Percentiles rank a stretch among this genome's conserved stretches.
Evolutionary conservation across 2,113 vertebrate genomes (phyloP).

Genomic region (Barnardius zonarius): DNA sequence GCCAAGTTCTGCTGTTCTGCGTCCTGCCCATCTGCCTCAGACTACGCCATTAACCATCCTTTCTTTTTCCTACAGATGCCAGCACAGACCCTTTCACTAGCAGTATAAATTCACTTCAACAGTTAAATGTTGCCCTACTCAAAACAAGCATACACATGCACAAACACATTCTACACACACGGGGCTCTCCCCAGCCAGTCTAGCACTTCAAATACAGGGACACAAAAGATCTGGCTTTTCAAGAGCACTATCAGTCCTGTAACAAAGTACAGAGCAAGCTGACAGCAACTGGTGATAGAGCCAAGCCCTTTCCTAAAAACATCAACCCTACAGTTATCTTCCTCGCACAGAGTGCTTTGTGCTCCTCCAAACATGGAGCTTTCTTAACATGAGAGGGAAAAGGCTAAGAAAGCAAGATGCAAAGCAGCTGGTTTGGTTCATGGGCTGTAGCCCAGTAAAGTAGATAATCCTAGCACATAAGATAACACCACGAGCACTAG

Average conservation of each 20-base stretch:
- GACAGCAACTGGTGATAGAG: neutral
- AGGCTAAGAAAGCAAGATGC: neutral
- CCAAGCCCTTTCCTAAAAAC: neutral
- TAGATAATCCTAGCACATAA: neutral
- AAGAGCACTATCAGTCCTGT: neutral
- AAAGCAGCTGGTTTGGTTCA: neutral
- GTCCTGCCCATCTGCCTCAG: neutral
- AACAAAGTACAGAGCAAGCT: constrained; percentile 37
- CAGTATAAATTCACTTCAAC: neutral
- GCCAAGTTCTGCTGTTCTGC: neutral
- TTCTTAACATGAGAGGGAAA: neutral
- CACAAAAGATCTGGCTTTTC: neutral
- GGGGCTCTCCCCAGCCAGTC: neutral
- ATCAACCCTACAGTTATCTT: constrained; percentile 2
- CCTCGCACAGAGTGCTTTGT: neutral
- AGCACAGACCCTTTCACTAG: neutral
- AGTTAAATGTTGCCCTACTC: neutral
- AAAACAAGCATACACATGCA: neutral
- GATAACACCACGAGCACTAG: neutral
- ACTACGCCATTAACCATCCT: neutral
- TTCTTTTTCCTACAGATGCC: neutral
- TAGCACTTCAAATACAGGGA: neutral
- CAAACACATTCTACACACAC: neutral
- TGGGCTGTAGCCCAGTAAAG: neutral
- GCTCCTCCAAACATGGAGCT: neutral